Percentiles rank a stretch among this genome's conserved stretches.
These are phyloP conservation scores for Trinectes maculatus DNA, from an alignment of 2,113 vertebrate genomes.

Conservation along the genomic window DNA sequence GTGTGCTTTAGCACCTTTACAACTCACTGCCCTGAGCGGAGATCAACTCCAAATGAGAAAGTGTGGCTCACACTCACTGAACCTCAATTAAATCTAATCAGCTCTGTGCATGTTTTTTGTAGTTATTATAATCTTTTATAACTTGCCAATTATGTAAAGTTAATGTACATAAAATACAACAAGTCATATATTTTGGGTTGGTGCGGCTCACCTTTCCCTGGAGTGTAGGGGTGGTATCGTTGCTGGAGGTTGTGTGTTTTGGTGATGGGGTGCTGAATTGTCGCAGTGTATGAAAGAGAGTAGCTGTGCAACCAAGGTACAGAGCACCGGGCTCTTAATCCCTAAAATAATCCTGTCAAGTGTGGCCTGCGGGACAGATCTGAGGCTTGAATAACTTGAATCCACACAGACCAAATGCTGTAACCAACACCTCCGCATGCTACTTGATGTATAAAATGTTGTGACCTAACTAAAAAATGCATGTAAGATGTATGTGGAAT, in stretches of 20 bases:
- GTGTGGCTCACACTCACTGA: conserved; percentile 31
- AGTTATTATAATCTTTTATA: not conserved
- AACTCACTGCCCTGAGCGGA: conserved; percentile 30
- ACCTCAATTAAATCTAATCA: too few species aligned
- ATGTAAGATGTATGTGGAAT: too few species aligned
- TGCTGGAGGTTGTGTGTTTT: conserved; percentile 12
- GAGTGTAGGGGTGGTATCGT: conserved; percentile 15
- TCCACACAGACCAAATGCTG: conserved; percentile 57
- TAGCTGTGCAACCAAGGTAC: conserved; percentile 62
- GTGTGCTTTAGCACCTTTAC: conserved; percentile 20
- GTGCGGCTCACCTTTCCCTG: not conserved
- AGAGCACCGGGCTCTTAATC: conserved; percentile 76
- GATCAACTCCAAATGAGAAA: conserved; percentile 54
- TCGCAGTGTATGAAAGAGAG: conserved; percentile 46
- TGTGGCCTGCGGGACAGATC: conserved; percentile 73
- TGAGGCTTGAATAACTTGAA: conserved; percentile 71
- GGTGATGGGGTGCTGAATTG: conserved; percentile 23
- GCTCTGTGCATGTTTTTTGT: not conserved
- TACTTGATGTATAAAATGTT: too few species aligned
- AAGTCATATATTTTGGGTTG: not conserved
- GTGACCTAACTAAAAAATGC: too few species aligned
- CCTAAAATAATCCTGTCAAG: conserved; percentile 76
- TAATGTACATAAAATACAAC: not conserved
- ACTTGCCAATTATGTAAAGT: not conserved
- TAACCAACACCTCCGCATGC: conserved; percentile 63